Conservation (phyloP, 2,797 vertebrate genomes). For the Artibeus lituratus region DNA sequence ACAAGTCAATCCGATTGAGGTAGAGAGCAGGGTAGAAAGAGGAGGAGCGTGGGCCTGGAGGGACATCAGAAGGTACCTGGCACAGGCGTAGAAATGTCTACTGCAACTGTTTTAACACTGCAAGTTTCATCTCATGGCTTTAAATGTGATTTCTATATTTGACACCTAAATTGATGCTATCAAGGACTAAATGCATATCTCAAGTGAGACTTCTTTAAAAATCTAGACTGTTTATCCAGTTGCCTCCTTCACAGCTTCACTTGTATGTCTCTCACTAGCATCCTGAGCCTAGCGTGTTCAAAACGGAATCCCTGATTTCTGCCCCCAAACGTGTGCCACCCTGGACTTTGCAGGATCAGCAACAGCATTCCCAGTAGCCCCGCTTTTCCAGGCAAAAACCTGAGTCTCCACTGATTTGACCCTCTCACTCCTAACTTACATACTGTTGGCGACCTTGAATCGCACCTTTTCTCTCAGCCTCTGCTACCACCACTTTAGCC, state of each 20-base stretch:
- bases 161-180: conserved; percentile 40
- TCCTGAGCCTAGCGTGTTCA: neutral
- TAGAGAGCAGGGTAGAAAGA: neutral
- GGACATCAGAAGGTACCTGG: neutral
- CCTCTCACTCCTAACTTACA: neutral
- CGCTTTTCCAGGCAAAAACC: neutral
- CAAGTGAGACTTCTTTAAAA: conserved; percentile 47
- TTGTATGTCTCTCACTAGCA: conserved; percentile 3
- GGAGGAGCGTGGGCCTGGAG: neutral
- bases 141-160: conserved; percentile 24
- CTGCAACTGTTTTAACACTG: neutral
- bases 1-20: neutral
- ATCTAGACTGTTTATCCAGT: conserved; percentile 15
- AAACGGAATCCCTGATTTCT: conserved; percentile 43
- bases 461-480: neutral
- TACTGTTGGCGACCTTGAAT: neutral
- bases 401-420: neutral
- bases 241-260: conserved; percentile 2
- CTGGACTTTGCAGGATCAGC: neutral
- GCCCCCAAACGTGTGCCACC: neutral
- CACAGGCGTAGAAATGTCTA: neutral
- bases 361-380: neutral
- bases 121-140: neutral
- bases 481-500: neutral
- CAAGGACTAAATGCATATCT: conserved; percentile 35